phyloP scores from a whole-genome alignment of 2,888 invertebrate genomes.

The Dysmachus trigonus region DNA sequence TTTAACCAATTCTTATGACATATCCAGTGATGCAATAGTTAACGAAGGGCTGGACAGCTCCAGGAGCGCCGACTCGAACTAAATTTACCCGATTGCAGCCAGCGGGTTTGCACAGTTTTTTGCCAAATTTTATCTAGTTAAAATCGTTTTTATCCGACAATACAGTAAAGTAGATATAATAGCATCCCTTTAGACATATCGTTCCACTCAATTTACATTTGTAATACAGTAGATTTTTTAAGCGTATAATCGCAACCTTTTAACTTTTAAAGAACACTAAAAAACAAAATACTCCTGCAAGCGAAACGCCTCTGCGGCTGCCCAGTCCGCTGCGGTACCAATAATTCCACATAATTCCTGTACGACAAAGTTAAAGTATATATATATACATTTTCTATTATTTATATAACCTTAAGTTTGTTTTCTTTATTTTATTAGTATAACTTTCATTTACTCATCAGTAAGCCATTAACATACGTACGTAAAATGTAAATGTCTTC shows the following conservation, averaged over 20 bases:
- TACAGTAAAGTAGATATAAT: neutral
- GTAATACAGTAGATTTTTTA: constrained; percentile 15
- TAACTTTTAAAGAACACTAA: neutral
- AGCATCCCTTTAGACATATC: constrained; percentile 21
- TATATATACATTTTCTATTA: neutral
- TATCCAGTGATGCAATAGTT: constrained; percentile 42
- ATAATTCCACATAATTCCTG: constrained; percentile 36
- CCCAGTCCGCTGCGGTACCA: neutral
- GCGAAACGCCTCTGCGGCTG: neutral
- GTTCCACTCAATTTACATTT: constrained; percentile 4
- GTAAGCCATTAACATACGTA: constrained; percentile 7
- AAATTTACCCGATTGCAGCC: neutral
- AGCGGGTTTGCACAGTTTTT: constrained; percentile 3
- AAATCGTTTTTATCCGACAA: constrained; percentile 1
- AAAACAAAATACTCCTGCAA: neutral
- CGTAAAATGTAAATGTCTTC: constrained; percentile 1
- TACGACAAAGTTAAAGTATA: constrained; percentile 12
- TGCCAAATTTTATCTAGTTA: constrained; percentile 9
- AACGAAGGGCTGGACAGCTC: constrained; percentile 19
- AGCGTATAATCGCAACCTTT: neutral
- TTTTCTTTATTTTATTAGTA: neutral
- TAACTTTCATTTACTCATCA: neutral
- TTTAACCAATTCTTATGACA: constrained; percentile 33
- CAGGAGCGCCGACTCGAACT: neutral
- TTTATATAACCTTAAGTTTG: constrained; percentile 31